phyloP scores from a whole-genome alignment of 2,888 invertebrate species.

The Lottia gigantea region DNA sequence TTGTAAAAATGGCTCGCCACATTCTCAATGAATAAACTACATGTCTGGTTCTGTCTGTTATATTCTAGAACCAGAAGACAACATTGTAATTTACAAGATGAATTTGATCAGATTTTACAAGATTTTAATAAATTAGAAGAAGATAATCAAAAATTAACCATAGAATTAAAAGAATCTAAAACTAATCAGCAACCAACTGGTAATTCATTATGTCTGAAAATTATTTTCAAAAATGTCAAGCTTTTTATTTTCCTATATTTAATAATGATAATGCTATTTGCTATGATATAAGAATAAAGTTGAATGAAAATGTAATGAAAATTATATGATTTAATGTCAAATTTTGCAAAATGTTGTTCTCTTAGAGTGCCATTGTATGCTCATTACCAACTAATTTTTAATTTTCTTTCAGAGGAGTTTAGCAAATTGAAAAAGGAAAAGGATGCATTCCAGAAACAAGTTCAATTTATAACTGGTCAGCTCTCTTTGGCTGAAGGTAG shows the following conservation, averaged over 20 bases:
- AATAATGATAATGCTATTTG: background rate
- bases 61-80: background rate
- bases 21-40: no score
- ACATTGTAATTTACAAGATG: conserved; percentile 20
- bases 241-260: no score
- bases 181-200: background rate
- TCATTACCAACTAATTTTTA: conserved; percentile 6
- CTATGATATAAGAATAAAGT: background rate
- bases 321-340: no score
- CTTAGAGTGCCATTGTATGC: background rate
- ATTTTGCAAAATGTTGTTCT: no score
- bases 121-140: conserved; percentile 14
- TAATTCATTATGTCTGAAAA: no score
- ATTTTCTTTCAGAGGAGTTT: conserved; percentile 36
- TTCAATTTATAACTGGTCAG: conserved; percentile 56
- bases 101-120: conserved; percentile 14
- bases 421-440: conserved; percentile 44
- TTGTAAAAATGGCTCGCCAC: no score
- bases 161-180: background rate
- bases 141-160: conserved; percentile 14
- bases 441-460: conserved; percentile 52
- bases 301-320: background rate
- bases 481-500: conserved; percentile 54
- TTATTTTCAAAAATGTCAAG: no score
- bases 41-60: background rate